Conservation (phyloP, 2,113 vertebrate genomes). For the Pelecanoides urinatrix region DNA sequence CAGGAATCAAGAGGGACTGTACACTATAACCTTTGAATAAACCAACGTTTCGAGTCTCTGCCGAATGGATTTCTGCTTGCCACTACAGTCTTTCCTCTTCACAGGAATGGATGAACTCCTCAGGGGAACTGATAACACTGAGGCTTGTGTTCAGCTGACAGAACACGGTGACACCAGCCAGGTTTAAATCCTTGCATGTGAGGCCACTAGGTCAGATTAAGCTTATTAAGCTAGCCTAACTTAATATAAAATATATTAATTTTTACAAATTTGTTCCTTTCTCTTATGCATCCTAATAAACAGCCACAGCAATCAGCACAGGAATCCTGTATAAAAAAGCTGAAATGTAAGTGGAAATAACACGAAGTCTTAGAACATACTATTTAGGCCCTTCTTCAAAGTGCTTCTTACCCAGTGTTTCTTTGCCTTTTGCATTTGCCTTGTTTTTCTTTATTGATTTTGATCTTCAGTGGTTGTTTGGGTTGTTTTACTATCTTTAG, state of each 20-base stretch:
- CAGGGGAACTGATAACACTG: neutral
- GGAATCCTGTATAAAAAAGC: neutral
- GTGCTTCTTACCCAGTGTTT: neutral
- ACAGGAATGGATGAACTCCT: neutral
- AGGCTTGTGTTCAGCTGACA: neutral
- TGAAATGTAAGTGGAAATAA: neutral
- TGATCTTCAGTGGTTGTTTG: neutral
- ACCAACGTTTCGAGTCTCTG: neutral
- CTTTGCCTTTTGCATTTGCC: neutral
- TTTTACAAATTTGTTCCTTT: neutral
- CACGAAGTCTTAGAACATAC: neutral
- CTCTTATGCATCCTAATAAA: neutral
- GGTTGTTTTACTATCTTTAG: neutral
- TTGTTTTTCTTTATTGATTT: neutral
- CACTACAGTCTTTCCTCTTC: neutral
- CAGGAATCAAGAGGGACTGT: neutral
- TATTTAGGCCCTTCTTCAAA: neutral
- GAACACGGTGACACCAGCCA: neutral
- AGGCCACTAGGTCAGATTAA: neutral
- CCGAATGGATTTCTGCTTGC: neutral
- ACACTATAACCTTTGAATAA: neutral
- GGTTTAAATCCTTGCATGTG: neutral
- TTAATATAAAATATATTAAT: neutral
- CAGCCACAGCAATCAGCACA: neutral
- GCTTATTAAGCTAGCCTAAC: neutral